phyloP scores from a whole-genome alignment of 2,113 vertebrate species.

The Pomatorhinus ruficollis region DNA sequence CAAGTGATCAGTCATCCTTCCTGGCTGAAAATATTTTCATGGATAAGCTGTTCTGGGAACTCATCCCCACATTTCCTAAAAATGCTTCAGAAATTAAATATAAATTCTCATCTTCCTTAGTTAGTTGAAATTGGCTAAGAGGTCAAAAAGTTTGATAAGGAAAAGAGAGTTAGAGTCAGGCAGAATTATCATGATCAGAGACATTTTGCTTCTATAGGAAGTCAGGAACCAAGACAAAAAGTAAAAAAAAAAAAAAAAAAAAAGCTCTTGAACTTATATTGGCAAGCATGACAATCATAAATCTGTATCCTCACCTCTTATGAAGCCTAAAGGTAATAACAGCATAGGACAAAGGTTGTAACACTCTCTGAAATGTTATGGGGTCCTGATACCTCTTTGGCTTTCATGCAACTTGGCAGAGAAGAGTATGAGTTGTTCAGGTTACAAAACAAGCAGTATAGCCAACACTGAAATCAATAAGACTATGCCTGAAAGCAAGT shows the following conservation, averaged over 20 bases:
- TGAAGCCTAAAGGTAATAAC: not conserved
- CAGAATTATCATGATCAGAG: not conserved
- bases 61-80: fast-evolving
- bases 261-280: not conserved
- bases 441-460: slow-evolving; percentile 29
- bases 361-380: not conserved
- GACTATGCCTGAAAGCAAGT: not conserved
- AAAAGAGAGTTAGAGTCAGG: not conserved
- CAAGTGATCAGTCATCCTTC: not conserved
- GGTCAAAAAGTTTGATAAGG: not conserved
- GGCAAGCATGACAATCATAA: not conserved
- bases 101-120: not conserved
- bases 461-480: not conserved
- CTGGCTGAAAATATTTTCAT: not conserved
- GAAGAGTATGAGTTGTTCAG: not conserved
- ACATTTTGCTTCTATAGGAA: not conserved
- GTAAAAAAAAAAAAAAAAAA: not conserved
- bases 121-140: not conserved
- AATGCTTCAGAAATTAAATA: not conserved
- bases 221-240: not conserved
- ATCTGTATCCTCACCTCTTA: not conserved
- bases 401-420: not conserved
- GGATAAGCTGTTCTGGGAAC: not conserved
- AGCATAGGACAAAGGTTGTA: not conserved
- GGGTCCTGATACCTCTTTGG: not conserved